A percentile compares a stretch with the other conserved stretches of the same genome.
These are phyloP conservation scores for Struthidea cinerea DNA, from an alignment of 2,113 vertebrate genomes.

Conservation along the genomic window DNA sequence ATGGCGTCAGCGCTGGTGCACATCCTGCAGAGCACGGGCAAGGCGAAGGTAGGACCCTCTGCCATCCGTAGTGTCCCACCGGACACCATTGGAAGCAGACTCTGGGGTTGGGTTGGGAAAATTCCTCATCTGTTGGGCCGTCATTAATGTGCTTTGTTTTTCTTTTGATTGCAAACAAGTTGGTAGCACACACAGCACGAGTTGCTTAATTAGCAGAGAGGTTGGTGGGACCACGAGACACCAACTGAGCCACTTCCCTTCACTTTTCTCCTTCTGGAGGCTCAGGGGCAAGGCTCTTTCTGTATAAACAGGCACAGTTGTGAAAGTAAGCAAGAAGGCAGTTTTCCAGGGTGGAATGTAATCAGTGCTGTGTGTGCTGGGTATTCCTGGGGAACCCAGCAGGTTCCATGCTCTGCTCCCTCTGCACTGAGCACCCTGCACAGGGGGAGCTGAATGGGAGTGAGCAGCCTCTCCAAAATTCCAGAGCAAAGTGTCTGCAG, in stretches of 20 bases:
- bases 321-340: not conserved
- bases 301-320: not conserved
- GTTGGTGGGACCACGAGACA: not conserved
- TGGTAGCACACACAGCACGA: not conserved
- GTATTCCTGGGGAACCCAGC: not conserved
- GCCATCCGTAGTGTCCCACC: accelerated
- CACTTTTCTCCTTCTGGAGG: not conserved
- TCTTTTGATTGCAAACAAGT: not conserved
- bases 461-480: not conserved
- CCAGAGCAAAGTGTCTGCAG: not conserved
- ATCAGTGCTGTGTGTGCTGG: not conserved
- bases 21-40: conserved; percentile 97
- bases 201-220: not conserved
- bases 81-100: accelerated
- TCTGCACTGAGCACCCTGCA: not conserved
- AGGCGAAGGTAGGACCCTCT: conserved; percentile 86
- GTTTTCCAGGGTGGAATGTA: not conserved
- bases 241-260: not conserved
- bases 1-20: conserved; percentile 95
- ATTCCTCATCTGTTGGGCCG: accelerated
- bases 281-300: not conserved
- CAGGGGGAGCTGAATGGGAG: accelerated
- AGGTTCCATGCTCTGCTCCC: not conserved
- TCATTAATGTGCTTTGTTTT: accelerated
- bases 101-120: not conserved